Evolutionary conservation across 2,113 vertebrate species (phyloP), one percentile per base, ranked within the genome.

Genomic region (Sinocyclocheilus grahami): DNA sequence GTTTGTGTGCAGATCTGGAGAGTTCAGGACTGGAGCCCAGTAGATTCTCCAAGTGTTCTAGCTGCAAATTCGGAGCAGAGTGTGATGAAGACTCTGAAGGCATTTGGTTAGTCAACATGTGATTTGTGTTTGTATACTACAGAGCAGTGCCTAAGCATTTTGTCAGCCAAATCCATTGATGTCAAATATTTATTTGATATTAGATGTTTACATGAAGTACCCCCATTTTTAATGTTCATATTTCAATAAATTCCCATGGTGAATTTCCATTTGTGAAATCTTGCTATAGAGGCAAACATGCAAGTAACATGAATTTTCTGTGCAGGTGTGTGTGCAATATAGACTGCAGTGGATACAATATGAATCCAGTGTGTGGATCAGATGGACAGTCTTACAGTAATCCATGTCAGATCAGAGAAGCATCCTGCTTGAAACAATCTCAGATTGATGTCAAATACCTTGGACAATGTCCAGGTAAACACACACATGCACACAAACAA

Each of bases 61-160:
- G 76, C 76, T 78, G 76, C 51, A 53, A 18, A 27, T 78, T 78
- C 30, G 76, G 76, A 53, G 48, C 76, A 5, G 76, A 78, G 76
- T 78, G 76, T 78, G 76, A 78, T 78, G 76, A 78, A 58, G 76
- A 78, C 27, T 78, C 76, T 55, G 76, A 78, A 78, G 76, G 16
- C 76, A 78, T 78, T 55, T 78, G 76, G 76, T 78, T 30, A 24
- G 76, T 78, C 27, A 11, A 33, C 2, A 48, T 55, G 13, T 33
- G 24, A 5, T 69, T 33, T 69, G 65, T 69, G 65, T 69, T 30
- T 67, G 27, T 67, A 16, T 67, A 16, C 27, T 30, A 22, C 55
- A 37, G 30, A 18, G 6, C 67, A 69, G 67, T 1, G 18, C 30
- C 27, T 30, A 69, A 67, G 18, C 5, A 7, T 69, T 33, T 67